These are phyloP conservation scores for Ceratina australensis DNA, from an alignment of 1,140 invertebrate species.

Conservation along the genomic window DNA sequence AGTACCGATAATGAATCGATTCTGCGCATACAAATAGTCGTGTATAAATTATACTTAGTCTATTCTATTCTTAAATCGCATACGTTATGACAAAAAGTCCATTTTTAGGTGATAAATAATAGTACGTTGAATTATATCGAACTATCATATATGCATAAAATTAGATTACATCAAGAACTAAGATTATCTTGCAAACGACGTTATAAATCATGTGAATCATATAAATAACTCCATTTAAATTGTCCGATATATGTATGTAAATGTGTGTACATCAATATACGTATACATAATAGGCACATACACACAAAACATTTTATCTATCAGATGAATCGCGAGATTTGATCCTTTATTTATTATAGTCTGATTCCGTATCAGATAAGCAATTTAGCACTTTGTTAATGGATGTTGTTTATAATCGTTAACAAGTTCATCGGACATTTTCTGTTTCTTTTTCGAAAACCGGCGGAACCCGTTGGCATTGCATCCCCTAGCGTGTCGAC, in stretches of 20 bases:
- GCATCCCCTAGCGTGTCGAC: conserved; percentile 3
- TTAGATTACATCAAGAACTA: too few relatives aligned
- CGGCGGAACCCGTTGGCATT: conserved; percentile 8
- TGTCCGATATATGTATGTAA: too few relatives aligned
- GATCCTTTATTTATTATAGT: conserved; percentile 1
- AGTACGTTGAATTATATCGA: background rate
- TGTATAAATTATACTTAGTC: conserved; percentile 49
- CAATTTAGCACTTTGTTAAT: background rate
- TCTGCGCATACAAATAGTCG: conserved; percentile 57
- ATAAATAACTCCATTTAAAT: too few relatives aligned
- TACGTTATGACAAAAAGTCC: background rate
- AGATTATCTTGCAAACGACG: too few relatives aligned
- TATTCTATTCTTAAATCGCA: conserved; percentile 27
- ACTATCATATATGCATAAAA: background rate
- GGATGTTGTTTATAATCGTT: background rate
- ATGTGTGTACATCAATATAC: too few relatives aligned
- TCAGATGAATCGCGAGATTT: background rate
- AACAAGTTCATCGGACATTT: conserved; percentile 12
- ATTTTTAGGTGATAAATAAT: background rate
- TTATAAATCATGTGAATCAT: too few relatives aligned
- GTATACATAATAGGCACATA: too few relatives aligned
- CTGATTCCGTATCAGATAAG: background rate
- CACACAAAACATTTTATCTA: too few relatives aligned
- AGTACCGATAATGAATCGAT: conserved; percentile 54
- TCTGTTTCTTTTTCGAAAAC: background rate